phyloP scores from a whole-genome alignment of 2,797 vertebrate genomes.

The Syngnathus acus region DNA sequence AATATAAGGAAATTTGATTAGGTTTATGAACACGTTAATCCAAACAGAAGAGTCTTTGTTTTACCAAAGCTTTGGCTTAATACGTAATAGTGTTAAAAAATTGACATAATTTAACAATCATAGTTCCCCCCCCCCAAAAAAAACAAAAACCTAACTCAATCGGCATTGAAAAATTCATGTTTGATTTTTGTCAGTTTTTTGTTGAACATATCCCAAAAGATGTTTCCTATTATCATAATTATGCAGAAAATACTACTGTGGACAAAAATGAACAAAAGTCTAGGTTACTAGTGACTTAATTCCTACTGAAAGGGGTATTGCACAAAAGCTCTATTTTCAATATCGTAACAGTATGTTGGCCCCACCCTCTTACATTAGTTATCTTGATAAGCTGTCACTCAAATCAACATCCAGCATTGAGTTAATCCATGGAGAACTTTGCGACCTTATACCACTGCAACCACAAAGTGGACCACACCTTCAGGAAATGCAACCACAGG shows the following conservation, averaged over 20 bases:
- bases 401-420: constrained; percentile 16
- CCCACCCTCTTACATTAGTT: constrained; percentile 15
- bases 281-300: too few relatives aligned
- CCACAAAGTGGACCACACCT: neutral
- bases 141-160: too few relatives aligned
- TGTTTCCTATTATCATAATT: too few relatives aligned
- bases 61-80: neutral
- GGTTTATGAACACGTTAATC: neutral
- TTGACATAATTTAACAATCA: too few relatives aligned
- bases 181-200: neutral
- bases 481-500: constrained; percentile 38
- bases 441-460: constrained; percentile 30
- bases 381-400: constrained; percentile 29
- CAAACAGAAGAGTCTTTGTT: neutral
- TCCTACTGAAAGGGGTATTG: neutral
- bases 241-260: too few relatives aligned
- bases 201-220: too few relatives aligned
- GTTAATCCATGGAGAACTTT: constrained; percentile 10
- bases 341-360: neutral
- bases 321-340: constrained; percentile 19
- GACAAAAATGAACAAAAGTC: too few relatives aligned
- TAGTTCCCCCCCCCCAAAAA: too few relatives aligned
- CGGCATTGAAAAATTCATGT: neutral
- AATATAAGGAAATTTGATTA: constrained; percentile 15
- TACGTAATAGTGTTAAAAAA: neutral